Conservation (phyloP, 2,113 vertebrate genomes). For the Amazona vittata region DNA sequence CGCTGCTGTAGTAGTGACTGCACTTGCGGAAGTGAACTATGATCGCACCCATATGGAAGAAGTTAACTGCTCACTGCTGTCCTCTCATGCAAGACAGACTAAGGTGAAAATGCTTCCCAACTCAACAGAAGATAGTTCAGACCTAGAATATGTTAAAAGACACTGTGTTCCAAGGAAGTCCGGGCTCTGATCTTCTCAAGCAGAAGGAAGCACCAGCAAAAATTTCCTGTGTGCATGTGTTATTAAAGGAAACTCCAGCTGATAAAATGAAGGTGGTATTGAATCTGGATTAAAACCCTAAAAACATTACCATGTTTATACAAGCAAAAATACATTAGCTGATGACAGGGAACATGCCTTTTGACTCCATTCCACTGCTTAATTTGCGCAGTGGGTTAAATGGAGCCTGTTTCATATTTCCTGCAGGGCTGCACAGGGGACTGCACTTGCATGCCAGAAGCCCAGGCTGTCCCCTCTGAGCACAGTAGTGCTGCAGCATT, state of each 20-base stretch:
- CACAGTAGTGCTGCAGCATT: background rate
- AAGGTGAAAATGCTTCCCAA: background rate
- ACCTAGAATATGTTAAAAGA: background rate
- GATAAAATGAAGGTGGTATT: background rate
- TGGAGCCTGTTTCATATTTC: background rate
- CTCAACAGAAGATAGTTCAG: background rate
- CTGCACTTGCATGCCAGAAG: fast-evolving
- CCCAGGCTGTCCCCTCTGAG: background rate
- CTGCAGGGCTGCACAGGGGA: background rate
- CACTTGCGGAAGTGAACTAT: background rate
- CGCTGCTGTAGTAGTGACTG: background rate
- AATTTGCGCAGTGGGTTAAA: background rate
- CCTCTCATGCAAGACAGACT: background rate
- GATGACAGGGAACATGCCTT: background rate
- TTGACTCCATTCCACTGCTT: background rate
- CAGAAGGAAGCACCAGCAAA: background rate
- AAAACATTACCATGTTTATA: background rate
- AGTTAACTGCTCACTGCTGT: background rate
- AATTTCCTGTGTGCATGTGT: background rate
- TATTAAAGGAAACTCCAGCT: background rate
- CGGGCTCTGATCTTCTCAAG: background rate
- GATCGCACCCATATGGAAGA: fast-evolving
- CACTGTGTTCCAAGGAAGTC: background rate
- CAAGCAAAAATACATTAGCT: background rate
- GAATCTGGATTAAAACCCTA: background rate